Base-by-base conservation (phyloP, 2,888 invertebrate species). In the Caenorhabditis zanzibari region DNA sequence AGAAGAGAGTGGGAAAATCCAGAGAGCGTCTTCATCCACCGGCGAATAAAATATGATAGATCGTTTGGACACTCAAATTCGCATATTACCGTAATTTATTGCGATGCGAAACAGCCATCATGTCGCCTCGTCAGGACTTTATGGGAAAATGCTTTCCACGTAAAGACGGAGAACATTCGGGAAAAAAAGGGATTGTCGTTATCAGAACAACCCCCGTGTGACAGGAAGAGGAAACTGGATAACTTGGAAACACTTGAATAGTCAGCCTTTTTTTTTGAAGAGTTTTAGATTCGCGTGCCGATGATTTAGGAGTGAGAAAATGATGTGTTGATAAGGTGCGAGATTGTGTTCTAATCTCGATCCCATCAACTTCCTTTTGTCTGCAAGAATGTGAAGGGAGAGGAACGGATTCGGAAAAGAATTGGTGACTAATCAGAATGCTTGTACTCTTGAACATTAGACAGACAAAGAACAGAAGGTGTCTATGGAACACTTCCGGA, bases 321-420 rank as follows among this genome's bases (percentile, higher is more conserved):
- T 72, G 59, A 24, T 54, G 47, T 19, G 47, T 19, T 47, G 26
- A 35, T 26, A 58, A 59, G 49, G 75, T 58, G 75, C 66, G 75
- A 76, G 75, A 76, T 63, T 77, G 69, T 77, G 77, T 77, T 77
- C 77, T 77, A 38, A 77, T 76, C 66, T 44, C 19, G n/a, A 9
- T 63, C 22, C 7, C 24, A 19, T 41, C 63, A 38, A 16, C 47
- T 32, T 10, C 47, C 10, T n/a, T 64, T 32, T 4, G 64, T 47
- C 49, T 64, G 19, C 47, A 49, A 22, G 16, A 5, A 16, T 19
- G 12, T 19, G 49, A 66, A 35, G 49, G 68, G 68, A 12, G 59
- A 35, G 66, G 66, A 74, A 64, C 64, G 54, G 54, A 22, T 72
- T 47, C 72, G 22, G 32, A 59, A 56, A 61, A 16, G 10, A 24